Conservation (phyloP, 2,888 invertebrate species). For the Sycophila texana region DNA sequence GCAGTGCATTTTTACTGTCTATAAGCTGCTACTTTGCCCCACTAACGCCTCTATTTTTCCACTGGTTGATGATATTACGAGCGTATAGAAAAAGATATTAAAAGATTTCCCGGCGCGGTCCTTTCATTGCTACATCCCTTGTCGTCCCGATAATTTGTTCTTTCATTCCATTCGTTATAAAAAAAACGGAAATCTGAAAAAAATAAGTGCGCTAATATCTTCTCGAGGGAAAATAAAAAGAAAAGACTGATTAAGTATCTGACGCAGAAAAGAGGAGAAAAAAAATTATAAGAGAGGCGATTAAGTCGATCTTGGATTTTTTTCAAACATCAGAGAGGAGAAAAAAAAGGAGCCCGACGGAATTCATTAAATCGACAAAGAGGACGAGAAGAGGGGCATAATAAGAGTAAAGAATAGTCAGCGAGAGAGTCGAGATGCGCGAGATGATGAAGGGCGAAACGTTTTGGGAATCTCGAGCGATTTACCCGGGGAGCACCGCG, state of each 20-base stretch:
- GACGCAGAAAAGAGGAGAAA: background rate
- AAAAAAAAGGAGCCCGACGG: background rate
- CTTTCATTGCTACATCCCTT: conserved; percentile 12
- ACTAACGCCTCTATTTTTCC: conserved; percentile 42
- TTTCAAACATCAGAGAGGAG: no score
- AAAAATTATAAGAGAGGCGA: background rate
- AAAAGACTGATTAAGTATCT: no score
- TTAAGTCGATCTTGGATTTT: no score
- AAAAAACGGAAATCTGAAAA: no score
- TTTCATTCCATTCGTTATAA: no score
- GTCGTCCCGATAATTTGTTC: background rate
- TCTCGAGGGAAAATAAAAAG: no score
- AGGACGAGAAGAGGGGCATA: background rate
- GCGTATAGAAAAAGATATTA: conserved; percentile 2
- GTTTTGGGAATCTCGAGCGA: conserved; percentile 61
- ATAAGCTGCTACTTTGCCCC: conserved; percentile 34
- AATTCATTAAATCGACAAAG: conserved; percentile 16
- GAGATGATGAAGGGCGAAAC: conserved; percentile 8
- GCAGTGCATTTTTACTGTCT: conserved; percentile 39
- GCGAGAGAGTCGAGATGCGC: conserved; percentile 18
- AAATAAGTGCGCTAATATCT: no score
- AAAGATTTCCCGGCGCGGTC: conserved; percentile 18
- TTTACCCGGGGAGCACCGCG: conserved; percentile 65
- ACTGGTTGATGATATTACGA: conserved; percentile 38
- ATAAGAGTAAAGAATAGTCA: background rate